Evolutionary conservation across 2,113 vertebrate species (phyloP).

Genomic region (Crotalus tigris): DNA sequence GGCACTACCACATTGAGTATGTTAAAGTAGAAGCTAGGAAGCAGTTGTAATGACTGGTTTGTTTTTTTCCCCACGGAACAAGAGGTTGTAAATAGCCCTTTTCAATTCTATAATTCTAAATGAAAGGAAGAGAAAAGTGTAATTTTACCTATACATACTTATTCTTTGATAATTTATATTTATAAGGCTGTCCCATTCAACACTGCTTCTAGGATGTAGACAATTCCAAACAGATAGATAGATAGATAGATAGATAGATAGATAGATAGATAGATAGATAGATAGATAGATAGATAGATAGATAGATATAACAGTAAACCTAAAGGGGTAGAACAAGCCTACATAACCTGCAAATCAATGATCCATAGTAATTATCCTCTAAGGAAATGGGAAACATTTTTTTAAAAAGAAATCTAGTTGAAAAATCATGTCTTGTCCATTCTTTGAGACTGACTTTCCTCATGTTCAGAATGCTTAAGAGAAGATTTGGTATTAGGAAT

Average conservation of each 20-base stretch:
- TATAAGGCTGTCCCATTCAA: neutral
- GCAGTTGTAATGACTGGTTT: neutral
- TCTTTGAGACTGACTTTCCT: neutral
- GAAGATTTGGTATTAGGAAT: neutral
- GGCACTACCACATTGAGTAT: neutral
- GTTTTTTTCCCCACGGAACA: neutral
- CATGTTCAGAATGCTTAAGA: neutral
- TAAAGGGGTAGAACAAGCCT: neutral
- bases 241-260: too few species aligned
- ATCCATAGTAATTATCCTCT: neutral
- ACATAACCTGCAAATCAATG: neutral
- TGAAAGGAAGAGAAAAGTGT: neutral
- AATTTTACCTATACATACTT: neutral
- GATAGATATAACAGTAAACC: too few species aligned
- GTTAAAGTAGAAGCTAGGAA: neutral
- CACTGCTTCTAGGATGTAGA: neutral
- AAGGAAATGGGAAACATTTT: neutral
- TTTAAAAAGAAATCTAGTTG: neutral
- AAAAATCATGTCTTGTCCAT: neutral
- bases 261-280: too few species aligned
- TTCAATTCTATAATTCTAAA: neutral
- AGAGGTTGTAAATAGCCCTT: neutral
- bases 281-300: too few species aligned
- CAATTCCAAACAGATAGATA: neutral
- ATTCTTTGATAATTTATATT: neutral